phyloP scores from a whole-genome alignment of 1,140 invertebrate genomes.

The Drosophila teissieri region DNA sequence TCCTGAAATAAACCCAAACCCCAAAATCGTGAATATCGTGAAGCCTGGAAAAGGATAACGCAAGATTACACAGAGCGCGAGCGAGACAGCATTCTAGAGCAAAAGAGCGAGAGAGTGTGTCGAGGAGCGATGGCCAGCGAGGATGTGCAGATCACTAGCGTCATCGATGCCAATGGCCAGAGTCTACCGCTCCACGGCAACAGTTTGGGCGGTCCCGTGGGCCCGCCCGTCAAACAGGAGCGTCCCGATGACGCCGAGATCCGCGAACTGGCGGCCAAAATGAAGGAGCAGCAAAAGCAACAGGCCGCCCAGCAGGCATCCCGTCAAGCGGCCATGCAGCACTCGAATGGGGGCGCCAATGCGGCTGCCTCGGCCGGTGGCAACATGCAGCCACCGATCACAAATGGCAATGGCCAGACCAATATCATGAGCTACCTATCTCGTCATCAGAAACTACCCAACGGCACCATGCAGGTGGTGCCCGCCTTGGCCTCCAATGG shows the following conservation, averaged over 20 bases:
- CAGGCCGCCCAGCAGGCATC: constrained; percentile 75
- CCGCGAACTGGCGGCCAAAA: constrained; percentile 92
- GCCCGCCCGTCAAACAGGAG: constrained; percentile 90
- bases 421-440: constrained; percentile 88
- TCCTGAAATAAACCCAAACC: neutral
- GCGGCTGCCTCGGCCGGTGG: constrained; percentile 40
- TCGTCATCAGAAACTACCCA: constrained; percentile 84
- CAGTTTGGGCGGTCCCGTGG: constrained; percentile 60
- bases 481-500: constrained; percentile 56
- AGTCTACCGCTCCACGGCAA: constrained; percentile 71
- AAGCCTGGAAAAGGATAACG: neutral
- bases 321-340: constrained; percentile 77
- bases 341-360: constrained; percentile 69
- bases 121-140: constrained; percentile 46
- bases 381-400: constrained; percentile 69
- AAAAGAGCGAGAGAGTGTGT: constrained; percentile 1
- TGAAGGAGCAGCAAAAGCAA: constrained; percentile 91
- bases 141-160: constrained; percentile 74
- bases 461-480: constrained; percentile 77
- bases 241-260: constrained; percentile 94
- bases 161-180: constrained; percentile 77
- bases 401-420: constrained; percentile 85
- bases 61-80: neutral
- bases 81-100: constrained; percentile 6
- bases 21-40: neutral